Base-by-base conservation (phyloP, 2,797 vertebrate genomes). In the Enteromius thamalakanensis region DNA sequence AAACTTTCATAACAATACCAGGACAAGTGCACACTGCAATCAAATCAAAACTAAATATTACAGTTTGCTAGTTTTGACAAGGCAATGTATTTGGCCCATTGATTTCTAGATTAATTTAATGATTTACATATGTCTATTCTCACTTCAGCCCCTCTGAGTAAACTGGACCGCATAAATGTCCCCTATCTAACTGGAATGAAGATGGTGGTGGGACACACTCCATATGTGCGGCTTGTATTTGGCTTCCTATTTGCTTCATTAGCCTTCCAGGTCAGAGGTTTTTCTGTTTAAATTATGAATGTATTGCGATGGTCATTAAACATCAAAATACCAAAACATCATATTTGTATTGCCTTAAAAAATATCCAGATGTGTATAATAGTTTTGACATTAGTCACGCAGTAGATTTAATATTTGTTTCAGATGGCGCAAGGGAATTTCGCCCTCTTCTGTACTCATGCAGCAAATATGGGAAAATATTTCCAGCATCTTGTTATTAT, bases 401-500 rank as follows among this genome's bases (percentile, higher is more conserved):
- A 58, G 26, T 29, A 1, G 3, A 10, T 37, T 71, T 58, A 21
- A 70, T 42, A 6, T 83, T 6, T 60, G n/a, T 23, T 86, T 14
- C 81, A 95, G 93, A 89, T 92, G 55, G 84, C 89, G 26, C 92
- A 93, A 79, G 90, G 90, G 15, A 92, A 92, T 82, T 91, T 94
- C 67, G 91, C 92, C 47, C 85, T 93, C 77, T 94, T 92, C 89
- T 93, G 88, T 62, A 92, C 91, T 14, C 86, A 94, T 10, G 92
- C 87, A 0, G 88, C 86, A 0, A 88, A 90, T 21, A 76, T 93
- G 82, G 88, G 87, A 0, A 69, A 53, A 17, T 88, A 87, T 55
- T 93, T 95, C 84, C 92, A 93, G 55, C 90, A 94, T 77, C 79
- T 94, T 34, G 80, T 93, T 26, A 84, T 94, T 26, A 88, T 93